Evolutionary conservation across 2,797 vertebrate genomes (phyloP), one percentile per base, ranked within the genome.

Genomic region (Eutrigla gurnardus): DNA sequence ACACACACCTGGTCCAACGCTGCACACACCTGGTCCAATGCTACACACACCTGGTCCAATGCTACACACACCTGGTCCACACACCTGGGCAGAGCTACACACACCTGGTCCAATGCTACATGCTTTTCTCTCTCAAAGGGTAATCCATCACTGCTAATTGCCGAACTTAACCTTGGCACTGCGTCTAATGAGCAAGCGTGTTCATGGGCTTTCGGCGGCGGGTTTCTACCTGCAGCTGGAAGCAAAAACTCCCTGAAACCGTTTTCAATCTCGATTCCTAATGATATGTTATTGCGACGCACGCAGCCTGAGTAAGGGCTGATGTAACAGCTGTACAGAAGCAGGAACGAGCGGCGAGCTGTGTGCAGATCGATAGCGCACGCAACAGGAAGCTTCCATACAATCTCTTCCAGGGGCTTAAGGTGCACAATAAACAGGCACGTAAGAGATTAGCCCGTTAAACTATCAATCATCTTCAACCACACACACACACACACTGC

Each of bases 401-500:
- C 80, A 73, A 82, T 86, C 75, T 74, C 82, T 86, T 85, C 77
- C 75, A 52, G 63, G 25, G 60, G 74, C 73, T 83, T 80, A 77
- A 73, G 63, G 72, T 70, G 42, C 40, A 80, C 74, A 70, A 81
- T 77, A 82, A 88, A 90, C 82, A 81, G 75, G 73, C 77, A 65
- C 70, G 79, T 73, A 77, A 82, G 86, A 80, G 80, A 92, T 89
- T 86, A 90, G 83, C 78, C 59, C 81, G 83, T 85, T 82, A 80
- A 86, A 82, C 82, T 80, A 90, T 92, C 86, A 83, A 87, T 91
- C 88, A 91, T 84, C 83, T 75, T 59, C 73, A 2, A 17, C 70
- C 77, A 47, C 79, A 74, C 86, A 81, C 78, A 84, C 46, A 81
- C 76, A 77, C 79, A 75, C 77, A 37, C 81, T n/a, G 54, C 25